These are phyloP conservation scores for Camelus dromedarius DNA, from an alignment of 2,113 vertebrate genomes.

Conservation along the genomic window DNA sequence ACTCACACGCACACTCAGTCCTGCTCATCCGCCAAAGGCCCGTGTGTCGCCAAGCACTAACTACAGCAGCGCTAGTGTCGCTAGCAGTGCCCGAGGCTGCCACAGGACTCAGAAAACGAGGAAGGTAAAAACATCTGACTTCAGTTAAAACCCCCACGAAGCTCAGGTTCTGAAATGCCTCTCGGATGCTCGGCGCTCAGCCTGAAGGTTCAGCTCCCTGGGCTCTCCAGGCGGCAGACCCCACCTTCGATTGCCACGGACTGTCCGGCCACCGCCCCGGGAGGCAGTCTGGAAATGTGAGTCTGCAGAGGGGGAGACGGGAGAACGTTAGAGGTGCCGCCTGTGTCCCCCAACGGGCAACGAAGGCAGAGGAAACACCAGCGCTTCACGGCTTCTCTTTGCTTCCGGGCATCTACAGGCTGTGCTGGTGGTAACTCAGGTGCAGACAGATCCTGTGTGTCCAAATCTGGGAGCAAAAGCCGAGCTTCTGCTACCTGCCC, in stretches of 20 bases:
- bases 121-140: slow-evolving; percentile 84
- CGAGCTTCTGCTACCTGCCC: background rate
- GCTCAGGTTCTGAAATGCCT: slow-evolving; percentile 83
- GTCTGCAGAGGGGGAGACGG: slow-evolving; percentile 90
- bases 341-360: background rate
- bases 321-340: slow-evolving; percentile 45
- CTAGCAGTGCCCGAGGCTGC: slow-evolving; percentile 80
- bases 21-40: background rate
- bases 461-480: background rate
- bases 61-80: slow-evolving; percentile 86
- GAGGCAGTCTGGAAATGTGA: slow-evolving; percentile 98
- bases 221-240: slow-evolving; percentile 95
- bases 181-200: slow-evolving; percentile 78
- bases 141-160: slow-evolving; percentile 87
- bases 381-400: background rate
- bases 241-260: slow-evolving; percentile 99
- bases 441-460: background rate
- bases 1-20: background rate
- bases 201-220: slow-evolving; percentile 87
- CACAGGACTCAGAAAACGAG: slow-evolving; percentile 85
- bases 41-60: slow-evolving; percentile 73
- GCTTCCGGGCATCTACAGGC: background rate
- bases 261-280: slow-evolving; percentile 96
- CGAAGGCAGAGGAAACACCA: background rate
- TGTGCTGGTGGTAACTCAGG: background rate